phyloP scores from a whole-genome alignment of 2,113 vertebrate species.

The Callorhinus ursinus region DNA sequence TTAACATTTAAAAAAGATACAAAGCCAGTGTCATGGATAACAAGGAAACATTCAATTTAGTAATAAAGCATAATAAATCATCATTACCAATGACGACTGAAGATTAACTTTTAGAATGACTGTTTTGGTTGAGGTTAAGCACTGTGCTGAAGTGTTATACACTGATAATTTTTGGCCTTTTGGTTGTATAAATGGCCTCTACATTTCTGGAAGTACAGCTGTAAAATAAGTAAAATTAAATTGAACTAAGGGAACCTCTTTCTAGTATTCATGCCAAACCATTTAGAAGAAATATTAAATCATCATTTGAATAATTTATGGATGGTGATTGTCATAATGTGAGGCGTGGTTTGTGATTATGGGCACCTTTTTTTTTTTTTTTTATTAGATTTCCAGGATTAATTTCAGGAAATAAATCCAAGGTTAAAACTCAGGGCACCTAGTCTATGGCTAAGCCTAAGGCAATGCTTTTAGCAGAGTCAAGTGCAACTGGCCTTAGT shows the following conservation, averaged over 20 bases:
- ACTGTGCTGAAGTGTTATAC: not conserved
- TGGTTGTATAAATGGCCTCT: not conserved
- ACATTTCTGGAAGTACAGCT: not conserved
- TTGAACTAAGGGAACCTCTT: not conserved
- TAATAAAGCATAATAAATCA: slow-evolving; percentile 35
- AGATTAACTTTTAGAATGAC: not conserved
- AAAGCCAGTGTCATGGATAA: not conserved
- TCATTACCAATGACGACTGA: not conserved
- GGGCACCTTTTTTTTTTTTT: not conserved
- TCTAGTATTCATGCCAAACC: not conserved
- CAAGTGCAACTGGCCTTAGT: not conserved
- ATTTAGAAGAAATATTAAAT: slow-evolving; percentile 44
- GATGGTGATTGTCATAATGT: not conserved
- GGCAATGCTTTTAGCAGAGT: not conserved
- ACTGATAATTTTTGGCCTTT: slow-evolving; percentile 5
- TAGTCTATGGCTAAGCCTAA: not conserved
- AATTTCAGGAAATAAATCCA: slow-evolving; percentile 10
- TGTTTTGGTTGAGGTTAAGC: not conserved
- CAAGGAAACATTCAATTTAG: not conserved
- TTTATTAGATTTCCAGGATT: slow-evolving; percentile 13
- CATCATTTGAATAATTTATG: not conserved
- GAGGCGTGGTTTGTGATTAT: not conserved
- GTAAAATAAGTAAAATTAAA: slow-evolving; percentile 39
- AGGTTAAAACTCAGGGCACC: not conserved
- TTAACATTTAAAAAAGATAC: not conserved